Conservation (phyloP, 2,888 invertebrate genomes). For the Polydrusus tereticollis region DNA sequence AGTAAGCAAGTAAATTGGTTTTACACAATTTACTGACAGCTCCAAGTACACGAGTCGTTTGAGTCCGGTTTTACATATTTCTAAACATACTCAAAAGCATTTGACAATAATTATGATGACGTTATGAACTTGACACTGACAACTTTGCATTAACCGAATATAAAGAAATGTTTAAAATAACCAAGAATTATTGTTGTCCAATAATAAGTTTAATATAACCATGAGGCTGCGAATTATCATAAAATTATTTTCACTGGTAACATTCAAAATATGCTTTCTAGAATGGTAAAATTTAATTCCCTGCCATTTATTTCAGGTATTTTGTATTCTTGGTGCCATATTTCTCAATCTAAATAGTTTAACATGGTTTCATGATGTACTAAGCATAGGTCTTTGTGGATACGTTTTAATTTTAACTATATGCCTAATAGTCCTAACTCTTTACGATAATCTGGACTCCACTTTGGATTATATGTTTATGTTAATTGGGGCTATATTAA, state of each 20-base stretch:
- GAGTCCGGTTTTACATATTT: too few relatives aligned
- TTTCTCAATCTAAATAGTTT: conserved; percentile 30
- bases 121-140: neutral
- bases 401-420: conserved; percentile 35
- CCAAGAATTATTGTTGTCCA: neutral
- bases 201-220: neutral
- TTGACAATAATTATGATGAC: too few relatives aligned
- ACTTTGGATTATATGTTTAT: conserved; percentile 37
- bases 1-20: too few relatives aligned
- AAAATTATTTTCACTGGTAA: conserved; percentile 43
- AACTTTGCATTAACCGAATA: neutral
- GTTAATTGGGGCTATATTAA: conserved; percentile 37
- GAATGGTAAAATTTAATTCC: neutral
- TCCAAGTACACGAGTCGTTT: too few relatives aligned
- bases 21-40: too few relatives aligned
- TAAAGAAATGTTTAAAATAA: neutral
- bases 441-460: conserved; percentile 19
- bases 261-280: neutral
- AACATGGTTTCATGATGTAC: conserved; percentile 41
- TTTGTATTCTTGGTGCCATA: conserved; percentile 42
- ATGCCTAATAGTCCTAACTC: conserved; percentile 6
- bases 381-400: conserved; percentile 32
- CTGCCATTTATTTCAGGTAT: conserved; percentile 25
- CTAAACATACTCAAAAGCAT: too few relatives aligned
- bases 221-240: conserved; percentile 27